Percentiles rank a stretch among this genome's conserved stretches.
Conservation (phyloP, 2,797 vertebrate species). For the Chromis chromis region DNA sequence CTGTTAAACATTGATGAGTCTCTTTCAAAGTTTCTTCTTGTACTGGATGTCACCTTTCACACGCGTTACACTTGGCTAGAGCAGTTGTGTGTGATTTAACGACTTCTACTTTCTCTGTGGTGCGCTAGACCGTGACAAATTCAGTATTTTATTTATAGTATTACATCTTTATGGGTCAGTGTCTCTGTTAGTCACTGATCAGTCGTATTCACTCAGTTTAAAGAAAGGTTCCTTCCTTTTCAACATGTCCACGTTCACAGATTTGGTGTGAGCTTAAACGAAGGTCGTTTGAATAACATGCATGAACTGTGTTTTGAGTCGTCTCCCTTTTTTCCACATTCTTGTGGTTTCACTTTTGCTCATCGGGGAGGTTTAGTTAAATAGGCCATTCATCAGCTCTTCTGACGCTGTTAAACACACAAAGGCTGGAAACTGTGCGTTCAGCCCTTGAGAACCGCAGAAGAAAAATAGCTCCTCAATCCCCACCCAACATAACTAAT, state of each 20-base stretch:
- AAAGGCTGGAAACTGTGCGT: slow-evolving; percentile 57
- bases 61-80: not conserved
- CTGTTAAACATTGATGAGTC: not conserved
- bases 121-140: not conserved
- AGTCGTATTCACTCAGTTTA: slow-evolving; percentile 16
- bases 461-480: slow-evolving; percentile 58
- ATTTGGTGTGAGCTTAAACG: slow-evolving; percentile 9
- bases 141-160: not conserved
- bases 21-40: not conserved
- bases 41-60: not conserved
- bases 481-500: slow-evolving; percentile 55
- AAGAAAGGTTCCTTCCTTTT: slow-evolving; percentile 7
- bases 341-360: slow-evolving; percentile 42
- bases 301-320: slow-evolving; percentile 12
- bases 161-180: not conserved
- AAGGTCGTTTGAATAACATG: slow-evolving; percentile 48
- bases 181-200: slow-evolving; percentile 9
- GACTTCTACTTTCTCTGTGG: not conserved
- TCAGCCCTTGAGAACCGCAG: slow-evolving; percentile 51
- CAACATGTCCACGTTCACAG: not conserved
- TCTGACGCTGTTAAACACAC: slow-evolving; percentile 58
- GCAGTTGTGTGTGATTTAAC: not conserved
- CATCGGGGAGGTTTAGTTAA: slow-evolving; percentile 58
- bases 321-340: slow-evolving; percentile 21
- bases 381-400: slow-evolving; percentile 61